Percentiles rank a stretch among this genome's conserved stretches.
phyloP scores from a whole-genome alignment of 2,113 vertebrate species.

The Amphilophus citrinellus region DNA sequence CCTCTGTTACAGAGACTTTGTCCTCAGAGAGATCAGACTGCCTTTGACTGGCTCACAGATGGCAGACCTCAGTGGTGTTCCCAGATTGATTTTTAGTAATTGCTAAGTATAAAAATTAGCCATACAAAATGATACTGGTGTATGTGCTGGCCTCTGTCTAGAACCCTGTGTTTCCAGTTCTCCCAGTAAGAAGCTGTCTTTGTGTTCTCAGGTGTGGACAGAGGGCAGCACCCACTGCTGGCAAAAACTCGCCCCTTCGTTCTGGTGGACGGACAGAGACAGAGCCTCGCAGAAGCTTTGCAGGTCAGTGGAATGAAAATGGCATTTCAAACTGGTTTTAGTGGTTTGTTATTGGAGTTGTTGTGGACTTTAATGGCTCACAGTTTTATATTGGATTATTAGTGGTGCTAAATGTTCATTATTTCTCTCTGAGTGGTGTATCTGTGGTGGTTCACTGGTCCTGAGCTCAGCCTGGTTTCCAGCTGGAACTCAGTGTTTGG shows the following conservation, averaged over 20 bases:
- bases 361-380: too few species aligned
- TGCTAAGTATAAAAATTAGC: fast-evolving
- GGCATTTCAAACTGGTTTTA: neutral
- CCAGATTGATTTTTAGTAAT: fast-evolving
- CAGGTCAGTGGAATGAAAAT: slow-evolving; percentile 66
- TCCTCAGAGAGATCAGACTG: neutral
- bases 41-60: neutral
- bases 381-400: neutral
- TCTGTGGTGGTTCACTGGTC: neutral
- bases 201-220: slow-evolving; percentile 55
- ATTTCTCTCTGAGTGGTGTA: neutral
- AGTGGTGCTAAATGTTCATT: neutral
- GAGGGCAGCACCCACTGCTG: slow-evolving; percentile 44
- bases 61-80: neutral
- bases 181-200: neutral
- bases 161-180: neutral
- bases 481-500: slow-evolving; percentile 6
- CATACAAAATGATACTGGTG: neutral
- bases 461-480: slow-evolving; percentile 18
- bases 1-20: too few species aligned
- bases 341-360: neutral
- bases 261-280: slow-evolving; percentile 70
- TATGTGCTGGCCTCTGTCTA: neutral
- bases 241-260: slow-evolving; percentile 76
- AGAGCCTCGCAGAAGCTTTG: slow-evolving; percentile 70